Percentiles rank a stretch among this genome's conserved stretches.
phyloP scores from a whole-genome alignment of 2,888 invertebrate species.

The Flabesymbios commensalis region DNA sequence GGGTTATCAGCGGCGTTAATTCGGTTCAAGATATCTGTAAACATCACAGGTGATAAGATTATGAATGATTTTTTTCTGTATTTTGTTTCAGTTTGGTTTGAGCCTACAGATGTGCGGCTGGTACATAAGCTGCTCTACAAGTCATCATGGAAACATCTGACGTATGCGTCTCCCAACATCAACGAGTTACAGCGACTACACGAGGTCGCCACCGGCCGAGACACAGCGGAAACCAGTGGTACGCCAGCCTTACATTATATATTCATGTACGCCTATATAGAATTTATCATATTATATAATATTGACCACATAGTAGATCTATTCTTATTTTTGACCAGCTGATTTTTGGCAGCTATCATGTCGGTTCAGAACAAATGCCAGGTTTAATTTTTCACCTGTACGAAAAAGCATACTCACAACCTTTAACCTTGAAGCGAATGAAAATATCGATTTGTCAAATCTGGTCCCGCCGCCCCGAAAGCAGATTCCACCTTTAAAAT shows the following conservation, averaged over 20 bases:
- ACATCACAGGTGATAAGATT: not conserved
- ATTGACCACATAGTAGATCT: too few species aligned
- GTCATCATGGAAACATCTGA: slow-evolving; percentile 65
- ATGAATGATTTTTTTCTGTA: not conserved
- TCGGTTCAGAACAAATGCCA: not conserved
- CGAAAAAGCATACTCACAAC: too few species aligned
- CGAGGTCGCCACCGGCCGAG: not conserved
- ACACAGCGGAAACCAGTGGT: too few species aligned
- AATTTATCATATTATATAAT: too few species aligned
- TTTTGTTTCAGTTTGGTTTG: slow-evolving; percentile 80
- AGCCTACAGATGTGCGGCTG: slow-evolving; percentile 83
- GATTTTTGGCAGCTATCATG: too few species aligned
- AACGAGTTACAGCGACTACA: slow-evolving; percentile 75
- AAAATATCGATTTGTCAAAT: too few species aligned
- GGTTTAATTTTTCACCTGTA: too few species aligned
- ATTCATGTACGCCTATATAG: too few species aligned
- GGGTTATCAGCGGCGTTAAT: not conserved
- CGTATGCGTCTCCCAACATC: slow-evolving; percentile 75
- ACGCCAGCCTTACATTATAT: too few species aligned
- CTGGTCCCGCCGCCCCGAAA: too few species aligned
- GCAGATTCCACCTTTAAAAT: not conserved
- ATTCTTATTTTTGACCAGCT: too few species aligned
- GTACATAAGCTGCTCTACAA: slow-evolving; percentile 73
- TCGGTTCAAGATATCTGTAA: not conserved
- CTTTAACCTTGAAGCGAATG: too few species aligned